Evolutionary conservation across 2,888 invertebrate genomes (phyloP).

Genomic region (Noctua pronuba): DNA sequence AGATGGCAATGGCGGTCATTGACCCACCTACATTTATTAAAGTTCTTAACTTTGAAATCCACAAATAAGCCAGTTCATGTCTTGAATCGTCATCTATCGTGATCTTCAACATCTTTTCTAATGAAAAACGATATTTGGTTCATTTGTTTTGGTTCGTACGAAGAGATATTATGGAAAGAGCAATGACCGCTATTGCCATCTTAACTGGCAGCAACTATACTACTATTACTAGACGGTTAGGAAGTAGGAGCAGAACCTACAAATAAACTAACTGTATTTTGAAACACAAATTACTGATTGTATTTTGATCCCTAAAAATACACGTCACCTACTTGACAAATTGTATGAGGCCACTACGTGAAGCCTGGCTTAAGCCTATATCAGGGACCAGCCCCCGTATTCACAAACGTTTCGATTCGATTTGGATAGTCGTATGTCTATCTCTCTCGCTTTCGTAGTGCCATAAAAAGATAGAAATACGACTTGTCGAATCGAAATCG

Average conservation of each 20-base stretch:
- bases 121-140: too few species aligned
- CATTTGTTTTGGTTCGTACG: too few species aligned
- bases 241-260: not conserved
- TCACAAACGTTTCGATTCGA: not conserved
- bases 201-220: too few species aligned
- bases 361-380: not conserved
- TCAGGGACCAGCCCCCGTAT: not conserved
- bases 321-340: not conserved
- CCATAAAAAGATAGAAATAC: not conserved
- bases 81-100: too few species aligned
- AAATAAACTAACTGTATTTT: constrained; percentile 5
- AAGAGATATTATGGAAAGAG: too few species aligned
- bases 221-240: too few species aligned
- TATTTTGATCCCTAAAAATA: not conserved
- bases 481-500: not conserved
- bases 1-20: too few species aligned
- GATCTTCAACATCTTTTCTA: too few species aligned
- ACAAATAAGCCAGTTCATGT: too few species aligned
- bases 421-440: not conserved
- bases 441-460: not conserved
- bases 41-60: too few species aligned
- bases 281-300: constrained; percentile 3
- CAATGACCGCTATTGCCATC: too few species aligned
- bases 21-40: too few species aligned
- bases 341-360: not conserved